Evolutionary conservation across 2,888 invertebrate species (phyloP).

Genomic region (Eristalis intricaria): DNA sequence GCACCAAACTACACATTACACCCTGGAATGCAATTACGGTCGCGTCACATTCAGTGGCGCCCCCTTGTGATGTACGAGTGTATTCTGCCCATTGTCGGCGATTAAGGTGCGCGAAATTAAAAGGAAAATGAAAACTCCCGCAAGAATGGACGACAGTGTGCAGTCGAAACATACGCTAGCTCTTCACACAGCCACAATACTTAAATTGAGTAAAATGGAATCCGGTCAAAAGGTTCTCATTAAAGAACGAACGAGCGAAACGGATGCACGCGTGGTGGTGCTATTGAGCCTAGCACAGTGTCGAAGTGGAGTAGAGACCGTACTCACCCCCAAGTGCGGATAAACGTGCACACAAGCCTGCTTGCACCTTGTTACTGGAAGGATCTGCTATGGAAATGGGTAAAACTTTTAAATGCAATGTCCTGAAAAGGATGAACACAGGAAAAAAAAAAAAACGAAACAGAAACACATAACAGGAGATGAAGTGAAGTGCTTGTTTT

Average conservation of each 20-base stretch:
- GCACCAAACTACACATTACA: conserved; percentile 10
- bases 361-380: conserved; percentile 20
- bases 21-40: conserved; percentile 25
- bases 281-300: conserved; percentile 23
- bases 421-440: conserved; percentile 9
- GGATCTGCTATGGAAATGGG: conserved; percentile 8
- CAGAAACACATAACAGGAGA: neutral
- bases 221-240: conserved; percentile 71
- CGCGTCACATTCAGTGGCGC: conserved; percentile 12
- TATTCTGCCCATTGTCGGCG: neutral
- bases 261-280: neutral
- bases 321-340: conserved; percentile 9
- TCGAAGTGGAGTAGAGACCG: conserved; percentile 42
- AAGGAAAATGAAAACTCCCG: conserved; percentile 2
- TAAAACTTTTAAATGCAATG: conserved; percentile 55
- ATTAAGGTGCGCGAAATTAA: conserved; percentile 18
- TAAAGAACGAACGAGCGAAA: conserved; percentile 32
- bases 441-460: neutral
- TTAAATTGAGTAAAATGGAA: conserved; percentile 57
- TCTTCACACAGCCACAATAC: conserved; percentile 18
- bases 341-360: conserved; percentile 6
- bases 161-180: conserved; percentile 1
- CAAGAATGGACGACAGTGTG: conserved; percentile 14
- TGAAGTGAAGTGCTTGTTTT: neutral
- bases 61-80: neutral